phyloP scores from a whole-genome alignment of 2,113 vertebrate genomes.

The Aplodontia rufa region DNA sequence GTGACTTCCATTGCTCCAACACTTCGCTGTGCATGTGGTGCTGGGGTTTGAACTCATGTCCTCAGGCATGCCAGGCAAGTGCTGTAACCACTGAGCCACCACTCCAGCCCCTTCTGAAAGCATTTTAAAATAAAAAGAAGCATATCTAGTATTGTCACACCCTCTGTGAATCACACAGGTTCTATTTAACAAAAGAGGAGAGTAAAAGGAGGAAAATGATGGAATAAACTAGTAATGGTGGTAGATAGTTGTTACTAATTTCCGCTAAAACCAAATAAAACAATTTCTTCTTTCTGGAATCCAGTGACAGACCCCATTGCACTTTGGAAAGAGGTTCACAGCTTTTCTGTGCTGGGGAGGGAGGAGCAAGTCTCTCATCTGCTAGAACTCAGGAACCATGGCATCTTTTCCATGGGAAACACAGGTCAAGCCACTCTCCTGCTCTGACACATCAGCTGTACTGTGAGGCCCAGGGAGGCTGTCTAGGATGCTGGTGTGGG shows the following conservation, averaged over 20 bases:
- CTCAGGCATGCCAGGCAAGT: no score
- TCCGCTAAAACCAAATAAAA: not conserved
- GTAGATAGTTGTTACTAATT: not conserved
- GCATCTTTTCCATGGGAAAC: not conserved
- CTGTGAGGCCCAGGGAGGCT: not conserved
- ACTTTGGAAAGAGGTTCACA: not conserved
- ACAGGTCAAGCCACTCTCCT: not conserved
- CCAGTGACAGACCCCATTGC: not conserved
- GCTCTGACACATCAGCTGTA: not conserved
- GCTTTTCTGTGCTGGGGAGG: not conserved
- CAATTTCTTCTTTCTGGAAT: not conserved
- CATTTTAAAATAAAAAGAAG: slow-evolving; percentile 13
- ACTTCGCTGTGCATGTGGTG: no score
- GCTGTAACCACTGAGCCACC: no score
- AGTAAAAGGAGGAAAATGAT: not conserved
- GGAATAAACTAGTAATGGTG: not conserved
- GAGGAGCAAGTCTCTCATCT: not conserved
- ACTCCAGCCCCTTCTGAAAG: no score
- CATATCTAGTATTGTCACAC: not conserved
- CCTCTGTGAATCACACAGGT: not conserved
- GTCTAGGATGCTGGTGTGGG: not conserved
- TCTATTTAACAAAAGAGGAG: not conserved
- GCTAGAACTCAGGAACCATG: not conserved
- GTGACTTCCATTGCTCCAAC: no score
- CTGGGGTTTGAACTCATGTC: no score